Evolutionary conservation across 2,888 invertebrate genomes (phyloP).

Genomic region (Acanthosepion lycidas): DNA sequence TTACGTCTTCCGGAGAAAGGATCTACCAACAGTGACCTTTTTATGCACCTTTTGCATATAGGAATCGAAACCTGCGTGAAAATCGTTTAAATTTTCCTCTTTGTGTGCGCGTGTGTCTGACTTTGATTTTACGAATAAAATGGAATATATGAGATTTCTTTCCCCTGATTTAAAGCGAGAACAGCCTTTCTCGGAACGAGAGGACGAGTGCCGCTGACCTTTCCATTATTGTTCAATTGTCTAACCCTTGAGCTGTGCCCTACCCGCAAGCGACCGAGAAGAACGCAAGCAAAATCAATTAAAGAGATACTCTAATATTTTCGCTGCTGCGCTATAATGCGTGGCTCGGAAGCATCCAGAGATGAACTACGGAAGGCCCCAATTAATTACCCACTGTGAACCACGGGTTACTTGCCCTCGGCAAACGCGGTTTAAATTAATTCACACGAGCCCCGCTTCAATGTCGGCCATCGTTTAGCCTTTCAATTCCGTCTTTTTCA

Average conservation of each 20-base stretch:
- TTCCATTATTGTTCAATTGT: not conserved
- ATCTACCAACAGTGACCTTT: too few species aligned
- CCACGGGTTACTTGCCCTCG: not conserved
- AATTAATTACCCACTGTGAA: slow-evolving; percentile 16
- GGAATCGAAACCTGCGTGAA: too few species aligned
- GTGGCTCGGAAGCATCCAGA: not conserved
- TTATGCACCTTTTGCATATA: too few species aligned
- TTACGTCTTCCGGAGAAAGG: too few species aligned
- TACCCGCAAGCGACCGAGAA: not conserved
- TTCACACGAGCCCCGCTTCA: not conserved
- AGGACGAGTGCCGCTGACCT: not conserved
- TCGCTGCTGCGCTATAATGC: not conserved
- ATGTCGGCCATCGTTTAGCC: not conserved
- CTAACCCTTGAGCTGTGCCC: not conserved
- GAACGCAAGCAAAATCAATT: not conserved
- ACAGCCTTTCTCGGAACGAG: not conserved
- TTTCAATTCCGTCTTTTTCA: not conserved
- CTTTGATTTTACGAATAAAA: too few species aligned
- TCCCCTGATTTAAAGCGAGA: not conserved
- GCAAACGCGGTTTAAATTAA: not conserved
- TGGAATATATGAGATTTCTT: too few species aligned
- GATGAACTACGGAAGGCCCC: not conserved
- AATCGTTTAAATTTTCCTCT: too few species aligned
- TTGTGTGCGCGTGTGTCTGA: too few species aligned
- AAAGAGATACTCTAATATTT: not conserved